Base-by-base conservation (phyloP, 1,140 invertebrate genomes). In the Galendromus occidentalis region DNA sequence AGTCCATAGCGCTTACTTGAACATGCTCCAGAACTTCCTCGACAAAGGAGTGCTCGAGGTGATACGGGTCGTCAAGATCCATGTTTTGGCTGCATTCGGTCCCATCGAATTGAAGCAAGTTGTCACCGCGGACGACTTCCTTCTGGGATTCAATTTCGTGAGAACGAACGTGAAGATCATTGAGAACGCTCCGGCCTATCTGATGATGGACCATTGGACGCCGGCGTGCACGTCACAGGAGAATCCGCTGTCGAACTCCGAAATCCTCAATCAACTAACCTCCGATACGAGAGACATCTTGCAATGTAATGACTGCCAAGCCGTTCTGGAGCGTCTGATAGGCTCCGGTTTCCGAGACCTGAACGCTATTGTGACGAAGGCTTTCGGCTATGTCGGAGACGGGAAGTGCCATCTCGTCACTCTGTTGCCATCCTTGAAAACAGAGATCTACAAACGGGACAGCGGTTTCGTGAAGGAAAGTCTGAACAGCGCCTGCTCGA, bases 11-110 rank as follows among this genome's bases (percentile, higher is more conserved):
- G 33, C 25, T 5, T 59, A 59, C 51, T 33, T 59, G 14, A 33
- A 59, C 25, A 59, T 59, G 51, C n/a, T 33, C 6, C 51, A 59
- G 51, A 25, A 59, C 51, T 59, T 59, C 25, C 51, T 59, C 33
- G 22, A 59, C 33, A 17, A 59, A 4, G 51, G 51, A 6, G 51
- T 59, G 14, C 51, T 59, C 33, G 51, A 59, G 2, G 25, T 59
- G 14, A 33, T 59, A 1, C 51, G 51, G 17, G 51, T 29, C 14
- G 22, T 59, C 2, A 59, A 59, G 20, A 22, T 4, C 20, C 25
- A 29, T 22, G 51, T 59, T 17, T 14, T 59, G 51, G 25, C n/a
- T 29, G 51, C 51, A 2, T 59, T 59, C 22, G 51, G 33, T 17
- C 51, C 17, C 22, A 59, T 59, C 33, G 51, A 59, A 22, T 33